Evolutionary conservation across 2,888 invertebrate genomes (phyloP), one percentile per base, ranked within the genome.

Genomic region (Ophion obscuratus): DNA sequence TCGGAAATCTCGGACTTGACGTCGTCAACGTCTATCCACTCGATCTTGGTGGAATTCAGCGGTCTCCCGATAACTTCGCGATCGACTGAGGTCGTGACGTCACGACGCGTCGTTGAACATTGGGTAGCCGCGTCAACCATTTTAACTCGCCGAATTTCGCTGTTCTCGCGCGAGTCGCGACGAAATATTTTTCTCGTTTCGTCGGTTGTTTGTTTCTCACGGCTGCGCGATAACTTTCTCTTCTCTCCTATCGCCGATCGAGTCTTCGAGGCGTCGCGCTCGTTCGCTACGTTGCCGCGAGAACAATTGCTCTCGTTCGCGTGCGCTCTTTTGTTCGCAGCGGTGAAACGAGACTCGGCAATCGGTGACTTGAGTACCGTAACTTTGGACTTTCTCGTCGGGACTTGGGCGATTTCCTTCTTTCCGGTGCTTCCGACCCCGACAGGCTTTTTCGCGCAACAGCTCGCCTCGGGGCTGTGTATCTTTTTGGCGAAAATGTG

Each of bases 81-180:
- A 59, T 91, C 86, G 27, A 89, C 86, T 0, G 81, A 76, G 47
- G 91, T 85, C 47, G 87, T 75, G 7, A 77, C 81, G 64, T 88
- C 87, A 80, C 76, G 64, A 14, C 88, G 81, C 1, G 91, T 82
- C 3, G 88, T 20, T 9, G 79, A 88, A 76, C 93, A 93, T 44
- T 94, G 94, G 2, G 90, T 91, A 57, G 89, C 88, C 2, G 90
- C 91, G 40, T 91, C 91, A 4, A 90, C 84, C 88, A 90, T 91
- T 80, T 81, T 88, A 36, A 59, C 11, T 70, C 76, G 68, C 67
- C 11, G 1, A 10, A 31, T 17, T 24, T 77, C 20, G 53, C 61
- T 10, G 59, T 77, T 70, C 0, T 81, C 74, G 9, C 73, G 20
- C 5, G 66, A n/a, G 27, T 44, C 66, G 31, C 17, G 31, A 73